Base-by-base conservation (phyloP, 2,888 invertebrate species). In the Euphydryas editha region DNA sequence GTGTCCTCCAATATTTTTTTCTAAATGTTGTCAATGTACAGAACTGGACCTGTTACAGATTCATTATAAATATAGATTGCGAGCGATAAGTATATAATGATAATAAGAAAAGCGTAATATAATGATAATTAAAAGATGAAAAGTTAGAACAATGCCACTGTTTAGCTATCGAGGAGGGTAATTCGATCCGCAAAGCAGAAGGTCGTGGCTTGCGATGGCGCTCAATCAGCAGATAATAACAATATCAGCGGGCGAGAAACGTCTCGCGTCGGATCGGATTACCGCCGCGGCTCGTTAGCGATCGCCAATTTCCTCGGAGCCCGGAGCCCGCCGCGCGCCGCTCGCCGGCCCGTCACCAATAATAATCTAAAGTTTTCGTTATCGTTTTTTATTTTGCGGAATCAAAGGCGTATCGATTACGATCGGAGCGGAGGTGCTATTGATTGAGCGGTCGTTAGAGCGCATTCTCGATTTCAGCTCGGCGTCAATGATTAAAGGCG, bases 391-490 rank as follows among this genome's bases (percentile, higher is more conserved):
- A 80, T 82, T 81, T 78, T 78, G 74, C 74, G 73, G 75, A 84
- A 81, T 82, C 82, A 87, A 84, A 89, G 83, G 85, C 82, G 84
- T 89, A 90, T 91, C 85, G 88, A 89, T 90, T 85, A 85, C 90
- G 81, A 63, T 61, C 62, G 67, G 65, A 56, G 62, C 71, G 62
- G 72, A 73, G 74, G 71, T 65, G 74, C 71, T 79, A 81, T 81
- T 82, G 87, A 86, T 85, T 82, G 83, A 81, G 75, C 76, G 72
- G 76, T 83, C 84, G 85, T 82, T 84, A 82, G 76, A 67, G 74
- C 73, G 75, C 77, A 69, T 72, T 68, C 70, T 73, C 78, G 75
- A 71, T 80, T 81, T 78, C 76, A 74, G n/a, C 73, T 76, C 75
- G 72, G 76, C 81, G 82, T 79, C 84, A 80, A 82, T 88, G 87